Percentiles rank a stretch among this genome's conserved stretches.
Evolutionary conservation across 2,888 invertebrate species (phyloP).

Genomic region (Holacanthella duospinosa): DNA sequence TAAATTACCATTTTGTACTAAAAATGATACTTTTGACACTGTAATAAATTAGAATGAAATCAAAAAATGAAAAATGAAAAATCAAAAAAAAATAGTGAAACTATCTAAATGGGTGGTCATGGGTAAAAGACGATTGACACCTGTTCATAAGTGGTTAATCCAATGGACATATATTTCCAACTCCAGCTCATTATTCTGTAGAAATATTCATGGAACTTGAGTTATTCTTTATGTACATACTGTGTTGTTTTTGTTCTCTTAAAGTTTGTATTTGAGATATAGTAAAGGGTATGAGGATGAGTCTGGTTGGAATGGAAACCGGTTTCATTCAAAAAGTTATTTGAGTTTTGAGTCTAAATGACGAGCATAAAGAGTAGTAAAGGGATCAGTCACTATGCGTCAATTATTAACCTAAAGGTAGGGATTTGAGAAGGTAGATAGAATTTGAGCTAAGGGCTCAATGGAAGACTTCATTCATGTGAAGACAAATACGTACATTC

Average conservation of each 20-base stretch:
- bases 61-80: too few relatives aligned
- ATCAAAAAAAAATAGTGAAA: too few relatives aligned
- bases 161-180: background rate
- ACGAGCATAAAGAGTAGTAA: background rate
- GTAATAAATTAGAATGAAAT: too few relatives aligned
- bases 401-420: background rate
- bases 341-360: background rate
- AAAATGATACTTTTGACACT: too few relatives aligned
- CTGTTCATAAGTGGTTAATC: background rate
- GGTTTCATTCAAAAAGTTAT: background rate
- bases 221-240: too few relatives aligned
- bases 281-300: too few relatives aligned
- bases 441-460: background rate
- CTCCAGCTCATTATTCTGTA: background rate
- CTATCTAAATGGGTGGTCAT: background rate
- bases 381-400: background rate
- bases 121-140: background rate
- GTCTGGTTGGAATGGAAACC: too few relatives aligned
- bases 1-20: too few relatives aligned
- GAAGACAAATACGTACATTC: constrained; percentile 2
- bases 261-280: too few relatives aligned
- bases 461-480: constrained; percentile 2
- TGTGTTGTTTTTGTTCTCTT: background rate
- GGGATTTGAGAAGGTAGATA: background rate
- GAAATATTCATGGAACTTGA: background rate